phyloP scores from a whole-genome alignment of 2,797 vertebrate genomes.

The Ctenopoma kingsleyae region DNA sequence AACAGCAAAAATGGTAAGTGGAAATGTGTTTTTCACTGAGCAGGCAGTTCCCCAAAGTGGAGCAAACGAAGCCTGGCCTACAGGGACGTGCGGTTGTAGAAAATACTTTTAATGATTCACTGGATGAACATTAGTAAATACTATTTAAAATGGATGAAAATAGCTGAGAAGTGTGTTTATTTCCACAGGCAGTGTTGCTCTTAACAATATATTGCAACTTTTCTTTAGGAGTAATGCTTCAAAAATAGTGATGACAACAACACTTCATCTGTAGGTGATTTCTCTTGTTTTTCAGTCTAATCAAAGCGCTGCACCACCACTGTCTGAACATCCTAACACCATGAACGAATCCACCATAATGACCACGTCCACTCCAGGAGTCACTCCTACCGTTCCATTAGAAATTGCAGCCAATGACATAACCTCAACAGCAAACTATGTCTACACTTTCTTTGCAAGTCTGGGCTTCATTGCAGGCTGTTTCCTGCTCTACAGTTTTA shows the following conservation, averaged over 20 bases:
- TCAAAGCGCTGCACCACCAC: neutral
- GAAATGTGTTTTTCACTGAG: conserved; percentile 59
- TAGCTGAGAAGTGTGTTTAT: neutral
- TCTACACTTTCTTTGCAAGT: conserved; percentile 77
- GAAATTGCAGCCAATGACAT: conserved; percentile 78
- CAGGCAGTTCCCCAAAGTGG: conserved; percentile 29
- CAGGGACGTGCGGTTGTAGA: conserved; percentile 11
- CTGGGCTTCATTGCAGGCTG: conserved; percentile 77
- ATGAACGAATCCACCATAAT: neutral
- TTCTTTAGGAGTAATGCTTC: conserved; percentile 14
- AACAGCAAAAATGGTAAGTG: conserved; percentile 78
- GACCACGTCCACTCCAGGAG: neutral
- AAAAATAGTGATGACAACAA: no score
- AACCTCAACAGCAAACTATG: conserved; percentile 80
- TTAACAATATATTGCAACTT: neutral
- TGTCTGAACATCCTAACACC: neutral
- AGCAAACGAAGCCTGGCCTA: conserved; percentile 33
- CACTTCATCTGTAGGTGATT: conserved; percentile 28
- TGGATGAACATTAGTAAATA: neutral
- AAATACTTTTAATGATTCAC: conserved; percentile 2
- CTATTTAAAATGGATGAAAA: neutral
- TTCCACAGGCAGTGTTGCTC: neutral
- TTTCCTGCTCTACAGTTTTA: conserved; percentile 79
- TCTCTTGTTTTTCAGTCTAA: conserved; percentile 50
- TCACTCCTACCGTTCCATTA: accelerated